Evolutionary conservation across 2,797 vertebrate genomes (phyloP).

Genomic region (Lemur catta): DNA sequence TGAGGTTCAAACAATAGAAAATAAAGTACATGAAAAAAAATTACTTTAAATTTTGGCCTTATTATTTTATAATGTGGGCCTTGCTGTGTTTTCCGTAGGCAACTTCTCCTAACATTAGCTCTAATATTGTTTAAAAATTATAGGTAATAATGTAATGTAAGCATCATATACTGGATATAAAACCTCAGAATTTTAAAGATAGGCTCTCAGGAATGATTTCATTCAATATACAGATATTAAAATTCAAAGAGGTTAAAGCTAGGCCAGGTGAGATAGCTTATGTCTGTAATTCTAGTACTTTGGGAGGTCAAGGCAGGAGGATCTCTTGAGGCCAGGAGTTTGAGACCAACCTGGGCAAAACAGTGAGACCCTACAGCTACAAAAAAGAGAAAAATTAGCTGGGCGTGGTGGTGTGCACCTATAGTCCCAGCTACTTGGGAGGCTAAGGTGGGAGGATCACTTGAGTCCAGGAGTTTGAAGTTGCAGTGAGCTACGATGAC

Average conservation of each 20-base stretch:
- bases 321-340: too few species aligned
- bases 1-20: background rate
- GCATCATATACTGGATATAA: background rate
- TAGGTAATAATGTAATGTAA: background rate
- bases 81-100: background rate
- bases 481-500: too few species aligned
- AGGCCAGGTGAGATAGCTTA: too few species aligned
- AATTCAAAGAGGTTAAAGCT: background rate
- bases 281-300: too few species aligned
- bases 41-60: background rate
- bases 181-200: background rate
- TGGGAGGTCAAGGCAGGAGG: too few species aligned
- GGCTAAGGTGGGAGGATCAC: too few species aligned
- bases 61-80: background rate
- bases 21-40: background rate
- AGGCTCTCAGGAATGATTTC: background rate
- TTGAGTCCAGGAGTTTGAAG: too few species aligned
- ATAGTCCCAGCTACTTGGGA: too few species aligned
- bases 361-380: too few species aligned
- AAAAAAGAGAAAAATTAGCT: too few species aligned
- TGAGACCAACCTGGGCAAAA: too few species aligned
- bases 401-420: too few species aligned
- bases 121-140: background rate
- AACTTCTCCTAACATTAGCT: background rate
- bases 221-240: background rate